Evolutionary conservation across 2,888 invertebrate genomes (phyloP).

Genomic region (Epinotia demarniana): DNA sequence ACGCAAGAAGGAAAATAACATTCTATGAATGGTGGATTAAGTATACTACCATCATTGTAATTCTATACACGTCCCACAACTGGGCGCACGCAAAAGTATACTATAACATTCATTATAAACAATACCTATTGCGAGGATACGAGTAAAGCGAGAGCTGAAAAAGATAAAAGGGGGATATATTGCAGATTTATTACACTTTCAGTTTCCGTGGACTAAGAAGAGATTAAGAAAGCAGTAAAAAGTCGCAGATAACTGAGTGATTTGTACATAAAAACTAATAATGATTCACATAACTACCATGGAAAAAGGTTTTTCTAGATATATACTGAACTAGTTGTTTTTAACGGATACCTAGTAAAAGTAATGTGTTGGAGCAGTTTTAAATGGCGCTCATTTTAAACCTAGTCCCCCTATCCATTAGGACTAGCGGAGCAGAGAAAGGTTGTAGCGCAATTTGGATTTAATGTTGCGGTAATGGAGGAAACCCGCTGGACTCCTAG

Average conservation of each 20-base stretch:
- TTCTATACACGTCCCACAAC: too few relatives aligned
- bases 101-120: not conserved
- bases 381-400: constrained; percentile 40
- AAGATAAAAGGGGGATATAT: constrained; percentile 47
- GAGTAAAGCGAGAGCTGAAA: constrained; percentile 18
- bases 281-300: constrained; percentile 47
- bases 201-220: constrained; percentile 49
- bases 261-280: constrained; percentile 49
- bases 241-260: constrained; percentile 48
- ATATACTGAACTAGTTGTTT: constrained; percentile 20
- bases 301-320: constrained; percentile 22
- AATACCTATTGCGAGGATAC: not conserved
- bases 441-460: constrained; percentile 42
- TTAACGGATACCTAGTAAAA: constrained; percentile 30
- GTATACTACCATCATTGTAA: too few relatives aligned
- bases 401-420: constrained; percentile 39
- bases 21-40: constrained; percentile 1
- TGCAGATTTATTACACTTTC: constrained; percentile 62
- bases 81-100: too few relatives aligned
- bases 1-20: constrained; percentile 6
- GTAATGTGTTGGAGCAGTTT: constrained; percentile 30
- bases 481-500: constrained; percentile 29
- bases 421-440: constrained; percentile 38
- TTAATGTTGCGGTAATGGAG: constrained; percentile 43
- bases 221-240: constrained; percentile 56